These are phyloP conservation scores for Anagyrus pseudococci DNA, from an alignment of 2,888 invertebrate genomes.

Conservation along the genomic window DNA sequence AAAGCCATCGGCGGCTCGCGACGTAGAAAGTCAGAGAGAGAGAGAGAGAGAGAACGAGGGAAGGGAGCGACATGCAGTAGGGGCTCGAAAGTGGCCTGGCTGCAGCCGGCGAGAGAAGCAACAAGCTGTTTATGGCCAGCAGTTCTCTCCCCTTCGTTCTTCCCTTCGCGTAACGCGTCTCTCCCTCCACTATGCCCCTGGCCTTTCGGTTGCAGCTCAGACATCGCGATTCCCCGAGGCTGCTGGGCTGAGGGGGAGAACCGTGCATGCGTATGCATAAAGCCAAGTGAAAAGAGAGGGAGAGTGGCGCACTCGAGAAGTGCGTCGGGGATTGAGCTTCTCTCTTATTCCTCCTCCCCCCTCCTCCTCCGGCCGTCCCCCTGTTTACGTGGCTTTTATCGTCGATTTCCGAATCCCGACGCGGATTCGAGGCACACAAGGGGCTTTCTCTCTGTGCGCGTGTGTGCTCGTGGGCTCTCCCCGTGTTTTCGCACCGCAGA, in stretches of 20 bases:
- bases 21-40: neutral
- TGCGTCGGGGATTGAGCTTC: neutral
- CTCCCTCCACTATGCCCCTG: neutral
- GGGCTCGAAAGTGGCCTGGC: neutral
- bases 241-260: neutral
- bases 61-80: neutral
- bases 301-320: conserved; percentile 23
- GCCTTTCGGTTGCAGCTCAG: no score
- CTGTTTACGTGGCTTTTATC: conserved; percentile 59
- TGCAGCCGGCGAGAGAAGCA: conserved; percentile 47
- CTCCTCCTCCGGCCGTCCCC: neutral
- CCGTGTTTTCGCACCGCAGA: no score
- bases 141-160: neutral
- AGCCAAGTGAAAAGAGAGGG: no score
- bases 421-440: conserved; percentile 9
- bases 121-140: conserved; percentile 60
- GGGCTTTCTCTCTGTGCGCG: neutral
- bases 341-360: neutral
- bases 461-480: no score
- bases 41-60: neutral
- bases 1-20: neutral
- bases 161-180: neutral
- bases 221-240: no score
- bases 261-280: neutral
- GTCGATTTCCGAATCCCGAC: conserved; percentile 54